Conservation (phyloP, 2,888 invertebrate genomes). For the Melanostoma scalare region DNA sequence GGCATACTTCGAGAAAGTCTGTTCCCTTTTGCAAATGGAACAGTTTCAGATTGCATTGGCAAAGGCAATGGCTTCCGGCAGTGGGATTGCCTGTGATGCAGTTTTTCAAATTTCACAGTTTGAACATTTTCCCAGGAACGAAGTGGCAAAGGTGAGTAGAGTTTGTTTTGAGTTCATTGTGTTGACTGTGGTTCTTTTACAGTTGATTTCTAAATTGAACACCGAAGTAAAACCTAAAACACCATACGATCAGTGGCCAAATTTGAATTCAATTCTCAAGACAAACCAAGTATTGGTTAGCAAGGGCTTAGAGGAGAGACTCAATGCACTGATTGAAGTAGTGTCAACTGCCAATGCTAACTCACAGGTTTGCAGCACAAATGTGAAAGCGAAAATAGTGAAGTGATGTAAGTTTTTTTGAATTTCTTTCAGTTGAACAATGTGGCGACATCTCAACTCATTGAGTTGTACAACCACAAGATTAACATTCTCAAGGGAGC, state of each 20-base stretch:
- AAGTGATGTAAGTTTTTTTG: background rate
- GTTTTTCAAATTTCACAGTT: slow-evolving; percentile 80
- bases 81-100: slow-evolving; percentile 77
- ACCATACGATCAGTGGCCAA: slow-evolving; percentile 78
- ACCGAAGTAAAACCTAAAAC: slow-evolving; percentile 40
- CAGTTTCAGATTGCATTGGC: slow-evolving; percentile 80
- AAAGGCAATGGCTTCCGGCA: slow-evolving; percentile 78
- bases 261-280: slow-evolving; percentile 78
- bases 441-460: slow-evolving; percentile 80
- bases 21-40: slow-evolving; percentile 76
- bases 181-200: slow-evolving; percentile 1
- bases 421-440: slow-evolving; percentile 75
- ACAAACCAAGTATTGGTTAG: slow-evolving; percentile 78
- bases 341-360: slow-evolving; percentile 77
- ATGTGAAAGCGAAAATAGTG: background rate
- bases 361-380: slow-evolving; percentile 74
- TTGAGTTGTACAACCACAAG: slow-evolving; percentile 80
- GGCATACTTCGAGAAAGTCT: slow-evolving; percentile 80
- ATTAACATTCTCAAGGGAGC: slow-evolving; percentile 78
- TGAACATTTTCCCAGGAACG: slow-evolving; percentile 78
- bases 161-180: background rate
- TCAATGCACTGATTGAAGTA: slow-evolving; percentile 77
- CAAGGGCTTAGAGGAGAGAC: slow-evolving; percentile 78
- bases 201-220: slow-evolving; percentile 77
- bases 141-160: slow-evolving; percentile 78